Percentiles rank a stretch among this genome's conserved stretches.
Evolutionary conservation across 2,113 vertebrate genomes (phyloP).

Genomic region (Pongo abelii): DNA sequence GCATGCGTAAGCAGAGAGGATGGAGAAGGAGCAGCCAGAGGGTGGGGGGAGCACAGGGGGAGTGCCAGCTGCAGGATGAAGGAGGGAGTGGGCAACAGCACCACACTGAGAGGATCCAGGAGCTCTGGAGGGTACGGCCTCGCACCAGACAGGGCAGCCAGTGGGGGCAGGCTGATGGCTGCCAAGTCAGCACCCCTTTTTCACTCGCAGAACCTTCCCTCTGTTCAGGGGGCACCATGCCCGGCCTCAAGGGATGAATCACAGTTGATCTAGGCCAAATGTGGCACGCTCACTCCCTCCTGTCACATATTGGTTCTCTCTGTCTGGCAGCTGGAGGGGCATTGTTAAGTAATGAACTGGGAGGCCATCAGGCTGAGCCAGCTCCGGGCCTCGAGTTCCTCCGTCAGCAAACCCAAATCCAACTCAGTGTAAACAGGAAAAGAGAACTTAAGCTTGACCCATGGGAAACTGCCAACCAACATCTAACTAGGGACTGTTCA

Average conservation of each 20-base stretch:
- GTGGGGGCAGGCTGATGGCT: too few relatives aligned
- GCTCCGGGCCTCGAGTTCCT: not conserved
- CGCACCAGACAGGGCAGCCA: not conserved
- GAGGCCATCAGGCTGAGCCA: not conserved
- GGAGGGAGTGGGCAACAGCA: not conserved
- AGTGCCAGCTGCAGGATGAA: not conserved
- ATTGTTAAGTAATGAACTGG: not conserved
- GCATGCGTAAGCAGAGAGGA: not conserved
- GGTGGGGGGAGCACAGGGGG: rapidly evolving
- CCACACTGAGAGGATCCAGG: rapidly evolving
- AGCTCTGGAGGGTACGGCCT: not conserved
- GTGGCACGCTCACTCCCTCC: too few relatives aligned
- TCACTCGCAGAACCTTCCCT: not conserved
- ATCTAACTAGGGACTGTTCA: not conserved
- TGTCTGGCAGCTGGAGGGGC: not conserved
- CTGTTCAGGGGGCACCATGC: not conserved
- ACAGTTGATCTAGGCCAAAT: too few relatives aligned
- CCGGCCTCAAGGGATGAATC: not conserved
- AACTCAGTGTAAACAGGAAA: not conserved
- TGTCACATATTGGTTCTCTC: not conserved
- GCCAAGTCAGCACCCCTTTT: not conserved
- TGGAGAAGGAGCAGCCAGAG: not conserved
- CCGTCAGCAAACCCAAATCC: not conserved
- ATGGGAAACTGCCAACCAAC: not conserved
- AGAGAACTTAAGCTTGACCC: not conserved